Conservation (phyloP, 2,888 invertebrate species). For the Torymus auratus region DNA sequence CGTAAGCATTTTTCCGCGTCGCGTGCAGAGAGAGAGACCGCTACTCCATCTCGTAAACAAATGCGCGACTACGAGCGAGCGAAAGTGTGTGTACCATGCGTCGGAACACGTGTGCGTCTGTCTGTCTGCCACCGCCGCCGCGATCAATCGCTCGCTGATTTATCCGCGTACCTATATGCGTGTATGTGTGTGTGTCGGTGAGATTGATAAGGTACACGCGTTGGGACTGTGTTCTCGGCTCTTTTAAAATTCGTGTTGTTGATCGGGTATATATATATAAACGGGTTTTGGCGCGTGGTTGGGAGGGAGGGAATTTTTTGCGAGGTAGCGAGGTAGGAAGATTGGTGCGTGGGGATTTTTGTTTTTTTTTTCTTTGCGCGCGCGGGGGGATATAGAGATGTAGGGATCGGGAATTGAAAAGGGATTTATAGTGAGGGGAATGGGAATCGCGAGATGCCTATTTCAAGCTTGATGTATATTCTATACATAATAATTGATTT, state of each 20-base stretch:
- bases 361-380: too few species aligned
- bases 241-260: background rate
- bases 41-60: constrained; percentile 41
- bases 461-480: too few species aligned
- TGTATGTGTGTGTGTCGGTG: background rate
- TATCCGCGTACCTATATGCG: background rate
- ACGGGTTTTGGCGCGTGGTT: too few species aligned
- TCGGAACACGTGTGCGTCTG: constrained; percentile 3
- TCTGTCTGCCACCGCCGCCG: background rate
- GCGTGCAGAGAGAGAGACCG: background rate
- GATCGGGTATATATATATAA: too few species aligned
- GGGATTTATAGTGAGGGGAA: too few species aligned
- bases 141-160: constrained; percentile 14
- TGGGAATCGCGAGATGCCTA: too few species aligned
- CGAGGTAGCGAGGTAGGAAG: too few species aligned
- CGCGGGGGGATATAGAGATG: too few species aligned
- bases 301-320: too few species aligned
- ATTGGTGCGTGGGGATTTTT: too few species aligned
- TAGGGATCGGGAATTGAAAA: too few species aligned
- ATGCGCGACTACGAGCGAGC: constrained; percentile 34
- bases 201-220: constrained; percentile 19
- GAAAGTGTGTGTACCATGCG: constrained; percentile 9
- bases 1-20: background rate
- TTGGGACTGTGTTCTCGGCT: background rate
- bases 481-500: too few species aligned